Evolutionary conservation across 2,113 vertebrate genomes (phyloP).

Genomic region (Sylvietta virens): DNA sequence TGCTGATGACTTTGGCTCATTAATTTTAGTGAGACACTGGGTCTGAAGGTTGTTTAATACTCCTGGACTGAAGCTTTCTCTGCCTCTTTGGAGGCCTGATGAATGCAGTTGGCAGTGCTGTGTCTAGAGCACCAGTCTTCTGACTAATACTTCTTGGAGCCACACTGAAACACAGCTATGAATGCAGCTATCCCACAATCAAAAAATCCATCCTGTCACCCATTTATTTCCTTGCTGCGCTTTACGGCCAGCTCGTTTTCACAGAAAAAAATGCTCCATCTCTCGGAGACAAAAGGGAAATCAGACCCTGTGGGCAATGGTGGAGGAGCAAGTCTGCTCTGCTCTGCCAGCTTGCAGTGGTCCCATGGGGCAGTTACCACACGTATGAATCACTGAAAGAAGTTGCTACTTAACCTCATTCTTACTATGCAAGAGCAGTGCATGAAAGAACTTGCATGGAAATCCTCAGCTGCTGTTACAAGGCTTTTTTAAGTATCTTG

Average conservation of each 20-base stretch:
- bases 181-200: not conserved
- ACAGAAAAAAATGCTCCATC: not conserved
- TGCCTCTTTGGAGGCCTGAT: not conserved
- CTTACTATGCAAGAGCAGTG: not conserved
- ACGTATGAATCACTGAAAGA: not conserved
- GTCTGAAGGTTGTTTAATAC: not conserved
- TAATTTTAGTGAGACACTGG: constrained; percentile 13
- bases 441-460: not conserved
- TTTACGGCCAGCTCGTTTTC: not conserved
- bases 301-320: not conserved
- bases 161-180: not conserved
- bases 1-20: not conserved
- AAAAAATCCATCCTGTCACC: not conserved
- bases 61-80: not conserved
- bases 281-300: not conserved
- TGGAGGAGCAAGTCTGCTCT: not conserved
- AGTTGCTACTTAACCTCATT: not conserved
- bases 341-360: not conserved
- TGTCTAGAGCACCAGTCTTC: not conserved
- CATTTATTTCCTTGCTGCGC: not conserved
- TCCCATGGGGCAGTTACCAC: not conserved
- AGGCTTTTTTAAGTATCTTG: not conserved
- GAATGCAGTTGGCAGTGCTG: not conserved
- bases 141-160: not conserved
- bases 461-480: not conserved